Percentiles rank a stretch among this genome's conserved stretches.
Evolutionary conservation across 2,888 invertebrate species (phyloP).

Genomic region (Pterostichus madidus): DNA sequence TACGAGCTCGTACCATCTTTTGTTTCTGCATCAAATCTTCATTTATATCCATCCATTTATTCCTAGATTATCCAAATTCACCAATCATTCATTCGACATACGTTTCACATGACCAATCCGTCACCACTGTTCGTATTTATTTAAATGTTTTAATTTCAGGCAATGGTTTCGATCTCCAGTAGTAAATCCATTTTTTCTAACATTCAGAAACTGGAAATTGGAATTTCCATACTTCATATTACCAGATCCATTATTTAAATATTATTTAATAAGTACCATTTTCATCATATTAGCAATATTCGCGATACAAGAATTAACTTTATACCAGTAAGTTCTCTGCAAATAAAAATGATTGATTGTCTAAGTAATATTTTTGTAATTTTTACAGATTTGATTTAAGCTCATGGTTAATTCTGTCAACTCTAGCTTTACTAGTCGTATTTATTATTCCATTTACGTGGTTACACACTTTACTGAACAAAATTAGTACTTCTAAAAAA

Average conservation of each 20-base stretch:
- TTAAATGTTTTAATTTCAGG: constrained; percentile 77
- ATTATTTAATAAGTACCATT: constrained; percentile 84
- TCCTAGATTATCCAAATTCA: too few species aligned
- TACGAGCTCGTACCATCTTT: too few species aligned
- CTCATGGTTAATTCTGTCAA: constrained; percentile 78
- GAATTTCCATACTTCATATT: constrained; percentile 87
- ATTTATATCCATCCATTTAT: too few species aligned
- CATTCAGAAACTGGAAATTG: constrained; percentile 82
- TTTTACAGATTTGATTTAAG: constrained; percentile 73
- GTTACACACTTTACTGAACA: constrained; percentile 79
- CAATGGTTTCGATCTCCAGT: constrained; percentile 83
- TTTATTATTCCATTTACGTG: constrained; percentile 85
- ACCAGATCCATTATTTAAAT: constrained; percentile 92
- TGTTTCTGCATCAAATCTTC: too few species aligned
- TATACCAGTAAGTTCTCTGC: constrained; percentile 77
- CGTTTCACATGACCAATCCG: too few species aligned
- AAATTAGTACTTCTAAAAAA: constrained; percentile 43
- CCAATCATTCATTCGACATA: too few species aligned
- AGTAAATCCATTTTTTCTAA: constrained; percentile 81
- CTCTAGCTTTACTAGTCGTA: constrained; percentile 78
- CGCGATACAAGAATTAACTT: constrained; percentile 82
- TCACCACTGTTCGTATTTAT: constrained; percentile 5
- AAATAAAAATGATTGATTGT: not conserved
- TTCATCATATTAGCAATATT: constrained; percentile 81
- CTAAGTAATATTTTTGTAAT: not conserved